Base-by-base conservation (phyloP, 2,113 vertebrate species). In the Chamaetylas fuelleborni region DNA sequence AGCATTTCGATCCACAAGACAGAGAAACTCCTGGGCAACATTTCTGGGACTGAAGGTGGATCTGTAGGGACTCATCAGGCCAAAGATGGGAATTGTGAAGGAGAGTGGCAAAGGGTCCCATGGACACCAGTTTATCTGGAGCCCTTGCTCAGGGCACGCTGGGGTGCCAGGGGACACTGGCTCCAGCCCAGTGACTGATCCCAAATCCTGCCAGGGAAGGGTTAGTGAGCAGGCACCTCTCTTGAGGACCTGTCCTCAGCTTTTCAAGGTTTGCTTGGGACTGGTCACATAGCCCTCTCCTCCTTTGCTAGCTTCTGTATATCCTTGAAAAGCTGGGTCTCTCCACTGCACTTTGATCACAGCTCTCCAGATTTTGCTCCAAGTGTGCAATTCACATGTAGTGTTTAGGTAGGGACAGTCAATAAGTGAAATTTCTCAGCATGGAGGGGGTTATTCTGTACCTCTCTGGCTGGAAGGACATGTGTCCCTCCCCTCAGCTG, bases 361-460 rank as follows among this genome's bases (percentile, higher is more conserved):
- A 3, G 60, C 60, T 81, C 65, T 93, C 83, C 80, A 92, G 60
- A 76, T 61, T 82, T 61, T 77, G 42, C 66, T 69, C 50, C 66
- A 69, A 82, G 50, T 20, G 43, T 23, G 82, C 80, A 88, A 93
- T 86, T 83, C 92, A 71, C 15, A 11, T 81, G 64, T 81, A 94
- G 92, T 97, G 90, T 94, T 97, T 97, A 87, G 83, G 56, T 17
- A 73, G 60, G 57, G 40, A 71, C 43, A 88, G 88, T 67, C 80
- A 95, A 64, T 36, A 64, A 62, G 6, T 60, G 82, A 66, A 93
- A 66, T 17, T 71, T 12, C 43, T 84, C 43, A 26, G 19, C 20
- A 5, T 5, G 56, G 67, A 73, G 72, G 66, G 61, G 47, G n/a
- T 61, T 92, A 34, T 42, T 92, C 82, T 56, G 81, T 36, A 40